These are phyloP conservation scores for Spatulosminthurus flaviceps DNA, from an alignment of 2,888 invertebrate species.

Conservation along the genomic window DNA sequence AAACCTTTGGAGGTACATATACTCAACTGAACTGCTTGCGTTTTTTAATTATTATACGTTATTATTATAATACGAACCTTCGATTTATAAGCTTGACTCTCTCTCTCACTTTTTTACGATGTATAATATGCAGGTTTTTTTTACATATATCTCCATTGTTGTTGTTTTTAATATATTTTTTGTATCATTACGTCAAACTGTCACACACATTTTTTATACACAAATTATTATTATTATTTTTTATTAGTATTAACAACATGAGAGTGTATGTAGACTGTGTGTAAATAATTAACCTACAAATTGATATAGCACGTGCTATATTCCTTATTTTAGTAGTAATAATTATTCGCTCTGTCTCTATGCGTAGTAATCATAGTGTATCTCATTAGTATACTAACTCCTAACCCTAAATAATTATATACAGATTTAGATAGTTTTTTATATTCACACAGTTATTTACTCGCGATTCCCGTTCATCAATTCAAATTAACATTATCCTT, in stretches of 20 bases:
- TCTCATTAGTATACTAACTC: neutral
- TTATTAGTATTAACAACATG: conserved; percentile 1
- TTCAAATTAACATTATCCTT: too few relatives aligned
- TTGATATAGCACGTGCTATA: neutral
- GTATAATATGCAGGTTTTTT: neutral
- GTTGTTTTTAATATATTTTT: neutral
- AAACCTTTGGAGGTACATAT: neutral
- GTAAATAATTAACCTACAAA: neutral
- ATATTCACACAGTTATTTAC: too few relatives aligned
- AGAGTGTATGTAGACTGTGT: neutral
- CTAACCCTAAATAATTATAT: too few relatives aligned
- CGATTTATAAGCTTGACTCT: too few relatives aligned
- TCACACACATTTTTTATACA: neutral
- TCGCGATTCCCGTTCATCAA: too few relatives aligned
- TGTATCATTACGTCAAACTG: neutral
- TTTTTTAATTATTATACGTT: too few relatives aligned
- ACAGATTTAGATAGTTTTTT: too few relatives aligned
- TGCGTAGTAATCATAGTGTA: neutral
- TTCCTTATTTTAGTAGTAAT: neutral
- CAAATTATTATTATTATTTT: too few relatives aligned
- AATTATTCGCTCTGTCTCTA: conserved; percentile 3
- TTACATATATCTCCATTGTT: neutral
- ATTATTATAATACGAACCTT: too few relatives aligned
- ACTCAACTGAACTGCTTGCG: neutral
- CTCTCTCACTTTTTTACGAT: too few relatives aligned